Evolutionary conservation across 1,140 invertebrate species (phyloP).

Genomic region (Pararge aegeria): DNA sequence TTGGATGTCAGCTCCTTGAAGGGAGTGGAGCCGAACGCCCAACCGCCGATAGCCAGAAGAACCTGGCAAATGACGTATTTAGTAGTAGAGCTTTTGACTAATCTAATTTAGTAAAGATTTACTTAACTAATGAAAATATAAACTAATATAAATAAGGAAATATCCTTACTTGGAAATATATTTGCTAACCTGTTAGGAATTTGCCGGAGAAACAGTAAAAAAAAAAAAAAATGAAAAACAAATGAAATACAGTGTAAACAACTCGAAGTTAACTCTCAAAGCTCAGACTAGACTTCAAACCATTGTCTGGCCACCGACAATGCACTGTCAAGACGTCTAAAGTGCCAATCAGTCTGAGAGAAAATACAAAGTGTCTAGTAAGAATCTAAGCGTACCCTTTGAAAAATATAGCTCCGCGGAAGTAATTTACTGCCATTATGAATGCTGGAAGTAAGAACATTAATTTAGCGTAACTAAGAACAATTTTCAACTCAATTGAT

Average conservation of each 20-base stretch:
- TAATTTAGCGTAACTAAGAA: too few relatives aligned
- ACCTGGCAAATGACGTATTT: slow-evolving; percentile 79
- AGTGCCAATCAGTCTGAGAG: neutral
- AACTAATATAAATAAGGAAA: too few relatives aligned
- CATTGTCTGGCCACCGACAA: neutral
- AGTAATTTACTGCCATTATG: too few relatives aligned
- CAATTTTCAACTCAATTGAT: too few relatives aligned
- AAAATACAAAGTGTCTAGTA: neutral
- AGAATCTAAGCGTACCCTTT: neutral
- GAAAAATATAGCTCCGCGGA: too few relatives aligned
- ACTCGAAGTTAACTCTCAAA: neutral
- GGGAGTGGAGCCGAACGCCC: slow-evolving; percentile 95
- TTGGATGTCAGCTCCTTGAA: slow-evolving; percentile 96
- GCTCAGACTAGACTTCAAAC: neutral
- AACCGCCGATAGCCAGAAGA: slow-evolving; percentile 95
- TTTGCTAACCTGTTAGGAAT: too few relatives aligned
- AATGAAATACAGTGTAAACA: neutral
- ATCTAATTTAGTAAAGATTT: too few relatives aligned
- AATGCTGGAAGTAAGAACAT: too few relatives aligned
- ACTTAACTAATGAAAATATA: too few relatives aligned
- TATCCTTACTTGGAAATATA: too few relatives aligned
- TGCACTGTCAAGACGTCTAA: neutral
- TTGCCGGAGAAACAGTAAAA: too few relatives aligned
- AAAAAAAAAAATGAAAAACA: neutral
- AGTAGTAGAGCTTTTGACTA: too few relatives aligned